phyloP scores from a whole-genome alignment of 2,888 invertebrate species.

The Aromia moschata region DNA sequence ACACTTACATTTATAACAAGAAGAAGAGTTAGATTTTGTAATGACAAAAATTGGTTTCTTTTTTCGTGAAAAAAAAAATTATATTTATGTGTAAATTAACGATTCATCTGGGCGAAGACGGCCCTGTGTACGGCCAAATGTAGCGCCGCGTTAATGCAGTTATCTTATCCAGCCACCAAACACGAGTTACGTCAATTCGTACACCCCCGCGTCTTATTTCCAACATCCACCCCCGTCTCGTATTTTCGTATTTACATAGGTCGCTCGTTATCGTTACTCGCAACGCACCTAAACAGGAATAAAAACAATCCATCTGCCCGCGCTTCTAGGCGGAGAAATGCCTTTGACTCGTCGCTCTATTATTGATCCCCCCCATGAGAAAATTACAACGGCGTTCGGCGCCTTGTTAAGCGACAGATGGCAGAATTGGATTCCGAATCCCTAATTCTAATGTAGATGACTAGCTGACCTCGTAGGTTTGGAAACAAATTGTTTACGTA shows the following conservation, averaged over 20 bases:
- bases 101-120: too few species aligned
- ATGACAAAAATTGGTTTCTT: too few species aligned
- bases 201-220: slow-evolving; percentile 40
- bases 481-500: too few species aligned
- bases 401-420: not conserved
- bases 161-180: slow-evolving; percentile 52
- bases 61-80: too few species aligned
- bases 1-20: too few species aligned
- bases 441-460: too few species aligned
- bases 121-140: too few species aligned
- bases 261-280: slow-evolving; percentile 37
- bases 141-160: slow-evolving; percentile 46
- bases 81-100: too few species aligned
- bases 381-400: slow-evolving; percentile 6
- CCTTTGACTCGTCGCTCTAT: slow-evolving; percentile 9
- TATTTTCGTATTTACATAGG: slow-evolving; percentile 39
- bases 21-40: too few species aligned
- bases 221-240: slow-evolving; percentile 11
- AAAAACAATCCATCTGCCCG: slow-evolving; percentile 19
- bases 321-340: slow-evolving; percentile 10
- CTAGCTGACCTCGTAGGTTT: too few species aligned
- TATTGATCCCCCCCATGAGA: slow-evolving; percentile 11
- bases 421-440: slow-evolving; percentile 7
- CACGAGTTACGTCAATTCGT: slow-evolving; percentile 54
- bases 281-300: slow-evolving; percentile 26